These are phyloP conservation scores for Limosa lapponica DNA, from an alignment of 2,797 vertebrate genomes.

Conservation along the genomic window DNA sequence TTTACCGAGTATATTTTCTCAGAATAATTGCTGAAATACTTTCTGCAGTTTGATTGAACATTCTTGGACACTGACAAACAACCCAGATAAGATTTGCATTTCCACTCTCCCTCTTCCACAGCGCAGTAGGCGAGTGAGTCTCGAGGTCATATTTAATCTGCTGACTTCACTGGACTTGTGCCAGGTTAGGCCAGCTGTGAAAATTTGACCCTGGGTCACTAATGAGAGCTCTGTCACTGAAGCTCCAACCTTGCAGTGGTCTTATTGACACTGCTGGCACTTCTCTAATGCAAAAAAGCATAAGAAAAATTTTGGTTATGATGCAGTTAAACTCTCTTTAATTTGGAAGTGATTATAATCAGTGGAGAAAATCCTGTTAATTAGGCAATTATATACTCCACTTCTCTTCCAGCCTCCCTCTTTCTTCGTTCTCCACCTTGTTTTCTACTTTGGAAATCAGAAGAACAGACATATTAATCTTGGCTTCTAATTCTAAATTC, in stretches of 20 bases:
- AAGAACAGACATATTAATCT: conserved; percentile 44
- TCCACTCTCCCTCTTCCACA: background rate
- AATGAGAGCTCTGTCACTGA: conserved; percentile 28
- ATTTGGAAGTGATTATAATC: conserved; percentile 74
- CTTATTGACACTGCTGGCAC: conserved; percentile 17
- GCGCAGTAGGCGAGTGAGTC: background rate
- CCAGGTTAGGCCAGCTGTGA: conserved; percentile 24
- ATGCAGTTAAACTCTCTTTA: conserved; percentile 66
- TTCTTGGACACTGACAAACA: background rate
- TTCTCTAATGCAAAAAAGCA: background rate
- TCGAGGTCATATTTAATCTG: conserved; percentile 19
- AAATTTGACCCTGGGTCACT: conserved; percentile 45
- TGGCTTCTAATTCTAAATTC: conserved; percentile 27
- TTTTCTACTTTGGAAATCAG: conserved; percentile 68
- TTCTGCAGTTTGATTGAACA: background rate
- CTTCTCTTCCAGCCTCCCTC: conserved; percentile 61
- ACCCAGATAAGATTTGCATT: background rate
- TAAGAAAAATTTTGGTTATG: conserved; percentile 4
- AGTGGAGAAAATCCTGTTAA: conserved; percentile 72
- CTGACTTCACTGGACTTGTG: background rate
- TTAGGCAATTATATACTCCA: conserved; percentile 72
- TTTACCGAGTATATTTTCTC: background rate
- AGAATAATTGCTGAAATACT: background rate
- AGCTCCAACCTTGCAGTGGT: background rate
- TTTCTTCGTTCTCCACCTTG: conserved; percentile 59